phyloP scores from a whole-genome alignment of 2,888 invertebrate genomes.

The Cataglyphis albicans region DNA sequence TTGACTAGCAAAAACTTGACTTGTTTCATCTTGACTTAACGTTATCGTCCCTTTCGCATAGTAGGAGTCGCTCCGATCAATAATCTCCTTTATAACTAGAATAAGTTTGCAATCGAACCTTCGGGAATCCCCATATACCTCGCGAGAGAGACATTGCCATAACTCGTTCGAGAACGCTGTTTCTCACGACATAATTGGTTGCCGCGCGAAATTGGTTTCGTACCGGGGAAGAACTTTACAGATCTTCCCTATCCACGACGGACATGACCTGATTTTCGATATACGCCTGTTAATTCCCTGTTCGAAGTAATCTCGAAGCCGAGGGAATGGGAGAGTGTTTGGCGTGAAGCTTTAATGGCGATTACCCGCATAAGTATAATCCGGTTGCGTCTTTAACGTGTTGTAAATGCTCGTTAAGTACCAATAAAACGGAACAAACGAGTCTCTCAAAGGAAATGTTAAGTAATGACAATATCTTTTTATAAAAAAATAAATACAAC shows the following conservation, averaged over 20 bases:
- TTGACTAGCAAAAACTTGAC: neutral
- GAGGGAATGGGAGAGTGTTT: constrained; percentile 3
- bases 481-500: neutral
- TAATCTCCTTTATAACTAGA: constrained; percentile 70
- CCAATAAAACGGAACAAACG: neutral
- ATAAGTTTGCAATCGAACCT: constrained; percentile 70
- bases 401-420: constrained; percentile 21
- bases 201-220: constrained; percentile 62
- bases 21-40: neutral
- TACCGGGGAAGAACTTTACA: constrained; percentile 36
- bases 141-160: constrained; percentile 57
- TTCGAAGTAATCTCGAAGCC: constrained; percentile 10
- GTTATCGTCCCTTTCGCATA: neutral
- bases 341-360: constrained; percentile 27
- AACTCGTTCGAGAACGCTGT: constrained; percentile 65
- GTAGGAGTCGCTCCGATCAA: neutral
- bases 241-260: constrained; percentile 19
- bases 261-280: constrained; percentile 46
- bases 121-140: constrained; percentile 45
- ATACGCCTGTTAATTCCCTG: constrained; percentile 44
- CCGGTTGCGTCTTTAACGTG: neutral
- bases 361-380: constrained; percentile 48
- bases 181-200: constrained; percentile 70
- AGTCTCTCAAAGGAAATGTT: neutral
- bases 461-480: neutral